Evolutionary conservation across 2,888 invertebrate genomes (phyloP).

Genomic region (Habroteleia sp.): DNA sequence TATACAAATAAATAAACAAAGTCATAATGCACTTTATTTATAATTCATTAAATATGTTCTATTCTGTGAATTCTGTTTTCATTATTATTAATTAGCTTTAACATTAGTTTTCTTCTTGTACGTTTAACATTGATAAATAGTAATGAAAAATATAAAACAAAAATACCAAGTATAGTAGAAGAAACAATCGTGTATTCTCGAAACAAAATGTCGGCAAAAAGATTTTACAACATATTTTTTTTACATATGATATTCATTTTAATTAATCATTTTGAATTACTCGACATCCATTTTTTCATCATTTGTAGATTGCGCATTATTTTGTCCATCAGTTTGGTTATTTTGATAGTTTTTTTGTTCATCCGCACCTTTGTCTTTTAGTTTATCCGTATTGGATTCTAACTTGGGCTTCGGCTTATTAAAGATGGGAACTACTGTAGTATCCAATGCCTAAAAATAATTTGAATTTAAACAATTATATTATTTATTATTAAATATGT

Average conservation of each 20-base stretch:
- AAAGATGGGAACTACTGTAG: constrained; percentile 86
- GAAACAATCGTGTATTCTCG: constrained; percentile 16
- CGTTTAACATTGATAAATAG: constrained; percentile 33
- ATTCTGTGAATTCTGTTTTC: constrained; percentile 24
- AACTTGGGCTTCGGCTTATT: constrained; percentile 95
- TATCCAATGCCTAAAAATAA: constrained; percentile 82
- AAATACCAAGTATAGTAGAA: neutral
- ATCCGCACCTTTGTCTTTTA: constrained; percentile 78
- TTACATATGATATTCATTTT: constrained; percentile 22
- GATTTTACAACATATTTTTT: constrained; percentile 29
- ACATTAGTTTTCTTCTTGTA: neutral
- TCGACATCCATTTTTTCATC: constrained; percentile 82
- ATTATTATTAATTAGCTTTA: constrained; percentile 13
- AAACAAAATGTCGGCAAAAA: constrained; percentile 36
- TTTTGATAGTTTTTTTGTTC: constrained; percentile 75
- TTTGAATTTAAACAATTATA: neutral
- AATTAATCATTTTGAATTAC: constrained; percentile 14
- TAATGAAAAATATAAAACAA: constrained; percentile 19
- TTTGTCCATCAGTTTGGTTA: constrained; percentile 70
- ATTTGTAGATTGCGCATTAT: constrained; percentile 66
- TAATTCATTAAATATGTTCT: constrained; percentile 24
- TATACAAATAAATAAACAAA: no score
- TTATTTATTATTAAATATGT: no score
- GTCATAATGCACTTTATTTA: constrained; percentile 20
- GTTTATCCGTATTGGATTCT: constrained; percentile 83